These are phyloP conservation scores for Mormyrops attenuatus DNA, from an alignment of 2,797 vertebrate genomes.

Conservation along the genomic window DNA sequence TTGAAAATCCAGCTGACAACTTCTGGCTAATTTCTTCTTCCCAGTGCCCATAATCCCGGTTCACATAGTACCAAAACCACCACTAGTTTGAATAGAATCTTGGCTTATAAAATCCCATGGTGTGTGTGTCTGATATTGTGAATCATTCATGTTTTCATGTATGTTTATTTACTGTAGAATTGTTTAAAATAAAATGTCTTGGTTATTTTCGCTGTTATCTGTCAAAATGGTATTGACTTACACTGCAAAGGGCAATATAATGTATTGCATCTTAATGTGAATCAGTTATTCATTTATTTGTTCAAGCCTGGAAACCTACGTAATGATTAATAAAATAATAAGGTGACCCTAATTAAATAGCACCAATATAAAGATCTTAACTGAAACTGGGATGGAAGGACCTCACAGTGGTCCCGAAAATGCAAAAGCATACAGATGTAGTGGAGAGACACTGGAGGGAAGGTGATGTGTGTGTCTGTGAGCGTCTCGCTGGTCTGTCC, in stretches of 20 bases:
- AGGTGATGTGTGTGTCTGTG: background rate
- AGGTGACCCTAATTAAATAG: background rate
- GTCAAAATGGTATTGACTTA: background rate
- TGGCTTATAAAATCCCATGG: background rate
- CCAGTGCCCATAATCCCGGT: background rate
- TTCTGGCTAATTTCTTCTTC: background rate
- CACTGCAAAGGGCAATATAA: background rate
- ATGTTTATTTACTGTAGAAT: slow-evolving; percentile 15
- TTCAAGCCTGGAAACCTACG: background rate
- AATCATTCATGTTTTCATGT: slow-evolving; percentile 18
- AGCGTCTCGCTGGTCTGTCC: background rate
- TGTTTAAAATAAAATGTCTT: slow-evolving; percentile 23
- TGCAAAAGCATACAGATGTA: background rate
- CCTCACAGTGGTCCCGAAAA: background rate
- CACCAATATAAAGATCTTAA: background rate
- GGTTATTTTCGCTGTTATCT: slow-evolving; percentile 11
- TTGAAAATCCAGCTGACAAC: background rate
- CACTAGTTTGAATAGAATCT: background rate
- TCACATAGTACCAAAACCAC: slow-evolving; percentile 5
- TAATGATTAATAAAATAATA: background rate
- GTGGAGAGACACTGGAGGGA: background rate
- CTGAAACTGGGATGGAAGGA: background rate
- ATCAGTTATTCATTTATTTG: background rate
- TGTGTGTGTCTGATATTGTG: slow-evolving; percentile 15
- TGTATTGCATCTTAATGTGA: background rate